These are phyloP conservation scores for Mechanitis messenoides DNA, from an alignment of 2,888 invertebrate species.

Conservation along the genomic window DNA sequence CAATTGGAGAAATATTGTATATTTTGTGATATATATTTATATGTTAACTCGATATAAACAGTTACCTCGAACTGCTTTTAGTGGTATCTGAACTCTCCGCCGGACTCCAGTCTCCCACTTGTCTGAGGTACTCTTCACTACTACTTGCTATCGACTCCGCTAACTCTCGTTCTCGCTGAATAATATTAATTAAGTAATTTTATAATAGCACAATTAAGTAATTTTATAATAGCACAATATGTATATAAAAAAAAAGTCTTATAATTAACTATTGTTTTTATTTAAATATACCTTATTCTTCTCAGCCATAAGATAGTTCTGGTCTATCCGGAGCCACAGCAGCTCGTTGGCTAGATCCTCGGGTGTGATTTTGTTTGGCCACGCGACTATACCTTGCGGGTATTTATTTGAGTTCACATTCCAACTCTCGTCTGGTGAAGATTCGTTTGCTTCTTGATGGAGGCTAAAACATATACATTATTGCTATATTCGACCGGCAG, in stretches of 20 bases:
- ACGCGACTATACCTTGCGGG: slow-evolving; percentile 41
- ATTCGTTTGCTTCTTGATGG: slow-evolving; percentile 51
- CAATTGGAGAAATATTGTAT: too few relatives aligned
- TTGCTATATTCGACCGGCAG: too few relatives aligned
- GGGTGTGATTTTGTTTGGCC: slow-evolving; percentile 67
- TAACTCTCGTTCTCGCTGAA: slow-evolving; percentile 27
- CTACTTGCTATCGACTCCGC: slow-evolving; percentile 64
- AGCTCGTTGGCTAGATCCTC: slow-evolving; percentile 68
- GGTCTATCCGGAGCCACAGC: slow-evolving; percentile 68
- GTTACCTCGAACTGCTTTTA: slow-evolving; percentile 55
- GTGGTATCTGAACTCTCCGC: slow-evolving; percentile 50
- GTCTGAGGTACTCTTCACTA: slow-evolving; percentile 63
- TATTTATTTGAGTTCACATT: slow-evolving; percentile 47
- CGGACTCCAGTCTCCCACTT: slow-evolving; percentile 58
- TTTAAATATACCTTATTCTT: slow-evolving; percentile 47
- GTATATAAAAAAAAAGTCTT: background rate
- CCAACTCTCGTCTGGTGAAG: slow-evolving; percentile 57
- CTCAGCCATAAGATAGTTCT: slow-evolving; percentile 60
- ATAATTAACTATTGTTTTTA: too few relatives aligned
- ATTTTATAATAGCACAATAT: too few relatives aligned
- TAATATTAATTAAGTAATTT: background rate
- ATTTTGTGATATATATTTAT: too few relatives aligned
- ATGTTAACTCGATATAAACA: background rate
- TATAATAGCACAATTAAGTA: too few relatives aligned
- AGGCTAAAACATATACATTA: slow-evolving; percentile 19